These are phyloP conservation scores for Argentina silus DNA, from an alignment of 2,797 vertebrate genomes.

Conservation along the genomic window DNA sequence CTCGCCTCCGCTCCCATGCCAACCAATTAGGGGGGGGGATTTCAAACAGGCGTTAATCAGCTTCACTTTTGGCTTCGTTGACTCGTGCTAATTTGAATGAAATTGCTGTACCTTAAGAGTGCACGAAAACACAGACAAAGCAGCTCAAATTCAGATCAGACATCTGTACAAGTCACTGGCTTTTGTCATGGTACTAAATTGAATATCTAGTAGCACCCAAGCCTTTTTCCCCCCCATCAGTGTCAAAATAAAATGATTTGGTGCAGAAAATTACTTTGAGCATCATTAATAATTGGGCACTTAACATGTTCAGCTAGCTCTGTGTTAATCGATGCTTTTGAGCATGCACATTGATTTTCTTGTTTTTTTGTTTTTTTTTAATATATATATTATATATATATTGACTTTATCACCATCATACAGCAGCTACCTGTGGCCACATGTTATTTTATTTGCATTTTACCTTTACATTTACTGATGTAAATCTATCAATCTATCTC, in stretches of 20 bases:
- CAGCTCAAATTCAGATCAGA: constrained; percentile 18
- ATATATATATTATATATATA: background rate
- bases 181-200: background rate
- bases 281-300: constrained; percentile 24
- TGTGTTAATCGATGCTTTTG: too few species aligned
- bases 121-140: background rate
- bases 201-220: background rate
- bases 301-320: constrained; percentile 8
- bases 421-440: background rate
- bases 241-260: background rate
- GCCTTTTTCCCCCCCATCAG: background rate
- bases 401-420: background rate
- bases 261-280: background rate
- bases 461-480: background rate
- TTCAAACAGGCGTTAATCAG: constrained; percentile 39
- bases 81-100: constrained; percentile 31
- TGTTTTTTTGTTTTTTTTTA: background rate
- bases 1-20: constrained; percentile 43
- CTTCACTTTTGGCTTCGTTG: constrained; percentile 41
- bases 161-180: constrained; percentile 3
- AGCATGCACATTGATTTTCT: background rate
- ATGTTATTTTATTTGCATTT: background rate
- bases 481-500: too few species aligned
- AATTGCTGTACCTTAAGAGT: background rate
- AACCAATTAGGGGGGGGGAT: constrained; percentile 34